Percentiles rank a stretch among this genome's conserved stretches.
phyloP scores from a whole-genome alignment of 2,888 invertebrate genomes.

The Capitulum mitella region DNA sequence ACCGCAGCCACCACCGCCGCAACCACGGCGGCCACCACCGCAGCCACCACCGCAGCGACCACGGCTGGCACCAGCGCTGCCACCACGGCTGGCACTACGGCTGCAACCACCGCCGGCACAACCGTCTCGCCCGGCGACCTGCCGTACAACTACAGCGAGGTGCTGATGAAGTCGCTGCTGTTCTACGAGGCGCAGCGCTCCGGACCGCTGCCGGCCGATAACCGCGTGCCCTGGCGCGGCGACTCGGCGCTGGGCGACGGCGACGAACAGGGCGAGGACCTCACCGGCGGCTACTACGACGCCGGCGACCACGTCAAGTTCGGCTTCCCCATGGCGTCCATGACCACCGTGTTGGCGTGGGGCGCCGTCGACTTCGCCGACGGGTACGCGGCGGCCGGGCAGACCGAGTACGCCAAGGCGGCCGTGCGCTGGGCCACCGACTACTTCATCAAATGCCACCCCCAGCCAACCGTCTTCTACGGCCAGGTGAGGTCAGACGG shows the following conservation, averaged over 20 bases:
- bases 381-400: slow-evolving; percentile 37
- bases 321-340: slow-evolving; percentile 33
- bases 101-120: background rate
- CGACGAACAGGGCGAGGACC: slow-evolving; percentile 51
- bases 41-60: background rate
- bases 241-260: slow-evolving; percentile 52
- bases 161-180: slow-evolving; percentile 34
- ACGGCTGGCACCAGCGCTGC: background rate
- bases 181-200: slow-evolving; percentile 38
- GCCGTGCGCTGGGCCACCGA: slow-evolving; percentile 34
- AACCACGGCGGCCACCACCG: too few relatives aligned
- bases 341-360: slow-evolving; percentile 28
- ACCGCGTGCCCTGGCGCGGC: slow-evolving; percentile 50
- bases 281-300: slow-evolving; percentile 35
- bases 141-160: slow-evolving; percentile 35
- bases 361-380: slow-evolving; percentile 29
- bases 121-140: background rate
- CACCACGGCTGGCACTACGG: background rate
- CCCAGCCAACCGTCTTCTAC: slow-evolving; percentile 25
- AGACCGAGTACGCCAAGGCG: slow-evolving; percentile 29
- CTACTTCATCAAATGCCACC: slow-evolving; percentile 34
- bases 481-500: slow-evolving; percentile 25
- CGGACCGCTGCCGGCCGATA: slow-evolving; percentile 45
- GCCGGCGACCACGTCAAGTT: slow-evolving; percentile 34
- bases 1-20: too few relatives aligned